phyloP scores from a whole-genome alignment of 2,113 vertebrate genomes.

The Melanotaenia duboulayi region DNA sequence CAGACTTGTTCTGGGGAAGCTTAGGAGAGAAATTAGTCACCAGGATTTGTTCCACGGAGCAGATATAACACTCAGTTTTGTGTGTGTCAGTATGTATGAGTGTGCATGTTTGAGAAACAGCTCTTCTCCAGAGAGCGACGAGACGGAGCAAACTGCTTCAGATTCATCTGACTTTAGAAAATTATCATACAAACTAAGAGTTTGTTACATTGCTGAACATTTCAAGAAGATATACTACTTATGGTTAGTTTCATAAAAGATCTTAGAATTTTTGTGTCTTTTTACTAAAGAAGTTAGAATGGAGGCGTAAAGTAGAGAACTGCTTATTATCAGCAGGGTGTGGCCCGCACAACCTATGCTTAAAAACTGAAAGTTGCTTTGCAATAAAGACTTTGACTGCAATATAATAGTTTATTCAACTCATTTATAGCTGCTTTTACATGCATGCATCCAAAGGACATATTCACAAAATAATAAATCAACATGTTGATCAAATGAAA shows the following conservation, averaged over 20 bases:
- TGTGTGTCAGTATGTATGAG: not conserved
- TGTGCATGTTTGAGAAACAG: too few species aligned
- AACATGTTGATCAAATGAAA: too few species aligned
- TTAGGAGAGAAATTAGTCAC: not conserved
- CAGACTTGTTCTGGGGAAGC: not conserved
- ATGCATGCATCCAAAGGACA: too few species aligned
- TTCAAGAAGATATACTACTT: too few species aligned
- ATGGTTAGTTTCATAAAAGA: too few species aligned
- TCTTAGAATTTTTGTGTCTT: too few species aligned
- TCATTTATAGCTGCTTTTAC: not conserved
- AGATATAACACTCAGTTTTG: not conserved
- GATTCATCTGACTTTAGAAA: too few species aligned
- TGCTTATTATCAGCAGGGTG: constrained; percentile 13
- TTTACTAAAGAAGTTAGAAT: not conserved
- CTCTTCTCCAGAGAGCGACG: too few species aligned
- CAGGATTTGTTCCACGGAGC: not conserved
- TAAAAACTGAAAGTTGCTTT: constrained; percentile 4
- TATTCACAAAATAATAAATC: too few species aligned
- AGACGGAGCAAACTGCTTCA: too few species aligned
- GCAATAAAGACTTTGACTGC: not conserved
- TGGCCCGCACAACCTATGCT: not conserved
- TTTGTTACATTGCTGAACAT: too few species aligned
- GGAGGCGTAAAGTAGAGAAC: not conserved
- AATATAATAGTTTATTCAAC: not conserved
- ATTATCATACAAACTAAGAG: too few species aligned